phyloP scores from a whole-genome alignment of 2,113 vertebrate species.

The Scolopax mira region DNA sequence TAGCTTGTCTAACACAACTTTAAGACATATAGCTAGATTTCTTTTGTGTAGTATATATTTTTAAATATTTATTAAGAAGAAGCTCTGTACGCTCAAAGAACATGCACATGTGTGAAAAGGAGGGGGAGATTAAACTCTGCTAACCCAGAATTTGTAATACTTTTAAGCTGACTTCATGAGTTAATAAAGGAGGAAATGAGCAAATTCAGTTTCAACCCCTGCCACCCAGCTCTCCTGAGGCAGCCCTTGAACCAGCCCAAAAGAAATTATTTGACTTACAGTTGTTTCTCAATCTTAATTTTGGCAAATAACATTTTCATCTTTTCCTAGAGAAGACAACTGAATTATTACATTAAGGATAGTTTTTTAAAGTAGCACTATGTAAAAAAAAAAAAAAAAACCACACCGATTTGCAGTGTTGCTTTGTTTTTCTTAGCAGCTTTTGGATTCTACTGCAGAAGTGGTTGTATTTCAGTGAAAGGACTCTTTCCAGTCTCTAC shows the following conservation, averaged over 20 bases:
- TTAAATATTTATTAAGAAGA: not conserved
- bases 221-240: not conserved
- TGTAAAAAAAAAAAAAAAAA: not conserved
- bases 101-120: not conserved
- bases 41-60: not conserved
- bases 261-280: not conserved
- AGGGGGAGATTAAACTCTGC: not conserved
- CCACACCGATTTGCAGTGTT: not conserved
- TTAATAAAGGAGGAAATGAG: slow-evolving; percentile 27
- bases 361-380: not conserved
- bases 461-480: not conserved
- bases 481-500: not conserved
- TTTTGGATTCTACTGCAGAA: not conserved
- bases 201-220: not conserved
- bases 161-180: slow-evolving; percentile 18
- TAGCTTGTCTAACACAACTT: not conserved
- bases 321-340: not conserved
- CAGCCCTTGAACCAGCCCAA: not conserved
- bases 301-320: not conserved
- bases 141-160: not conserved
- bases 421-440: not conserved
- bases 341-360: not conserved
- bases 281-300: not conserved
- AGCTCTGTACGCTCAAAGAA: not conserved
- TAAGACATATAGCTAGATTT: not conserved